Evolutionary conservation across 1,140 invertebrate genomes (phyloP), one percentile per base, ranked within the genome.

Genomic region (Drosophila triauraria): DNA sequence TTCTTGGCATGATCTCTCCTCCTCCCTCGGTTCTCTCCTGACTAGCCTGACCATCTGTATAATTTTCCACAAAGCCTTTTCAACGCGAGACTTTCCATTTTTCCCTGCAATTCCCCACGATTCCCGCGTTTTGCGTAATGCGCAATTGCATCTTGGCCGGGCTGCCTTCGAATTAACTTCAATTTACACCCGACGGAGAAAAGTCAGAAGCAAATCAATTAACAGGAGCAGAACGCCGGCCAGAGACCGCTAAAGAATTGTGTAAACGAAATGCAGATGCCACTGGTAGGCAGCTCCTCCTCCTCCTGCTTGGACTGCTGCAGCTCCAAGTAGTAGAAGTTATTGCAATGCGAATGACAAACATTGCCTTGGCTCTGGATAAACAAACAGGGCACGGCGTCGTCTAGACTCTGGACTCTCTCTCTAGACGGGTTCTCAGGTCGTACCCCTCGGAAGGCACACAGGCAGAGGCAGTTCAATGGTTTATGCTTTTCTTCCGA

Each of bases 301-400:
- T 15, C 12, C 53, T 3, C 0, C 30, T 15, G 13, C 42, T 2
- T 43, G 38, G 38, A 70, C 44, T n/a, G 25, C 40, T 44, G 25
- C 40, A 44, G 51, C 25, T 42, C 68, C 57, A 62, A 75, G 77
- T 78, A 75, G 77, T 75, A 71, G 77, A 87, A 87, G 84, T 87
- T 87, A 87, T 87, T 87, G 84, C 84, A 87, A 84, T 82, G 77
- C 72, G 72, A 87, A 87, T 87, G 84, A 87, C 84, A 87, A 87
- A 88, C 84, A 87, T 80, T 82, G 67, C 59, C 76, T 61, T 30
- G 61, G 70, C 68, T 20, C 47, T 77, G 76, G 56, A 53, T 88
- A 84, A 90, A 88, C 68, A 87, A 87, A 87, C 68, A 68, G 47
- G 47, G 42, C 30, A 44, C 17, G 74, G 75, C 75, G 75, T 62